phyloP scores from a whole-genome alignment of 2,888 invertebrate species.

The Trissonchulus latispiculum region DNA sequence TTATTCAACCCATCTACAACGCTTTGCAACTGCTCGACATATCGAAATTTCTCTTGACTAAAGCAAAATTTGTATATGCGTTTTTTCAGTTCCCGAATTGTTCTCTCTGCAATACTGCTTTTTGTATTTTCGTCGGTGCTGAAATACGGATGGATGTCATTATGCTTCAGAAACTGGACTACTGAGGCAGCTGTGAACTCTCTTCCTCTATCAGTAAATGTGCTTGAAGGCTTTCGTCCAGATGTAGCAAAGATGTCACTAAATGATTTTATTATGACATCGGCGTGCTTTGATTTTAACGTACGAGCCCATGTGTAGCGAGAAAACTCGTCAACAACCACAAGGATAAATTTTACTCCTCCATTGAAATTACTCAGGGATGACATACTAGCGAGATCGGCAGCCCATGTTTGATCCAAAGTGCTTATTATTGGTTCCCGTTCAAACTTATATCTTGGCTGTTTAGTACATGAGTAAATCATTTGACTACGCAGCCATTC shows the following conservation, averaged over 20 bases:
- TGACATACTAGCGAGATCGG: not conserved
- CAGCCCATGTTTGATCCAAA: not conserved
- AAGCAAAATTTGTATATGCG: slow-evolving; percentile 7
- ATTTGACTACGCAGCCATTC: not conserved
- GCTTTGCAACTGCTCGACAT: not conserved
- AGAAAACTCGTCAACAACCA: not conserved
- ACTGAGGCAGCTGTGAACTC: not conserved
- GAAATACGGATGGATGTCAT: not conserved
- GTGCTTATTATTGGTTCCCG: not conserved
- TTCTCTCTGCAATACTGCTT: not conserved
- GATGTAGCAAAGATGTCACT: not conserved
- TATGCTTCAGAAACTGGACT: not conserved
- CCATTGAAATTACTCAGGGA: not conserved
- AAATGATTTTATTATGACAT: not conserved
- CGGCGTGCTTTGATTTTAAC: not conserved
- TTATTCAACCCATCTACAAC: slow-evolving; percentile 1
- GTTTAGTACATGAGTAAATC: not conserved
- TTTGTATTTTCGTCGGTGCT: slow-evolving; percentile 2
- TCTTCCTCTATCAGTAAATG: not conserved
- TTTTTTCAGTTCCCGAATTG: not conserved
- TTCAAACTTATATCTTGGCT: not conserved
- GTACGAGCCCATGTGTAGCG: not conserved
- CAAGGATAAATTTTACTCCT: not conserved
- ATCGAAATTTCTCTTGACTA: not conserved
- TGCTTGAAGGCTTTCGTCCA: not conserved